Conservation (phyloP, 2,888 invertebrate genomes). For the Tortricodes alternella region DNA sequence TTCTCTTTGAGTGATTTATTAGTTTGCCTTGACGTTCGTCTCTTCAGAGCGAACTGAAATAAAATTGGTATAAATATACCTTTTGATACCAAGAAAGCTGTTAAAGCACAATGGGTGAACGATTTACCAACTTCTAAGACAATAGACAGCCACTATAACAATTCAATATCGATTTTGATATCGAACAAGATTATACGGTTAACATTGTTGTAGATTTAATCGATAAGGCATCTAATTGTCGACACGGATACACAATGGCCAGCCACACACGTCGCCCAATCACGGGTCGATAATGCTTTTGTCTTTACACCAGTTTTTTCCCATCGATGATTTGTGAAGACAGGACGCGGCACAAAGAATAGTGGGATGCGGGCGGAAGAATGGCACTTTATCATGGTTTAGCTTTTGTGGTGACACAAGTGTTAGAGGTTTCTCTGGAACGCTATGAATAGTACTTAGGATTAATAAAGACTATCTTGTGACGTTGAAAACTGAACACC, state of each 20-base stretch:
- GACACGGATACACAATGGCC: conserved; percentile 47
- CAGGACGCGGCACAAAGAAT: conserved; percentile 71
- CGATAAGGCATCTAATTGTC: conserved; percentile 40
- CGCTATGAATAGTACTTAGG: conserved; percentile 28
- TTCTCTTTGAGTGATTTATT: conserved; percentile 32
- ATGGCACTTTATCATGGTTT: conserved; percentile 65
- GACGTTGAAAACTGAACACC: conserved; percentile 16
- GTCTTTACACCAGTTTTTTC: conserved; percentile 69
- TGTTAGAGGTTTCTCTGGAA: conserved; percentile 37
- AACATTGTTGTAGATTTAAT: conserved; percentile 30
- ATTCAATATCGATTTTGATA: conserved; percentile 24
- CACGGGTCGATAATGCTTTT: conserved; percentile 63
- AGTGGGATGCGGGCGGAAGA: conserved; percentile 76
- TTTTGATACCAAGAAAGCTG: conserved; percentile 19
- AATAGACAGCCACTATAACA: conserved; percentile 24
- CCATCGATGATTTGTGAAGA: conserved; percentile 75
- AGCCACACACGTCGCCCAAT: conserved; percentile 76
- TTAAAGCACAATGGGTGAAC: conserved; percentile 4
- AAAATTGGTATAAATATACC: conserved; percentile 27
- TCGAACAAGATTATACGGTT: conserved; percentile 19
- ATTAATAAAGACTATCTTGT: conserved; percentile 24
- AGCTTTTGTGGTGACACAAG: conserved; percentile 62
- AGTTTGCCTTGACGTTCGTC: conserved; percentile 25
- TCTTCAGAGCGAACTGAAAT: conserved; percentile 20
- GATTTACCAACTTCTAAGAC: background rate